A percentile compares a stretch with the other conserved stretches of the same genome.
These are phyloP conservation scores for Sphyrna mokarran DNA, from an alignment of 2,113 vertebrate genomes.

Conservation along the genomic window DNA sequence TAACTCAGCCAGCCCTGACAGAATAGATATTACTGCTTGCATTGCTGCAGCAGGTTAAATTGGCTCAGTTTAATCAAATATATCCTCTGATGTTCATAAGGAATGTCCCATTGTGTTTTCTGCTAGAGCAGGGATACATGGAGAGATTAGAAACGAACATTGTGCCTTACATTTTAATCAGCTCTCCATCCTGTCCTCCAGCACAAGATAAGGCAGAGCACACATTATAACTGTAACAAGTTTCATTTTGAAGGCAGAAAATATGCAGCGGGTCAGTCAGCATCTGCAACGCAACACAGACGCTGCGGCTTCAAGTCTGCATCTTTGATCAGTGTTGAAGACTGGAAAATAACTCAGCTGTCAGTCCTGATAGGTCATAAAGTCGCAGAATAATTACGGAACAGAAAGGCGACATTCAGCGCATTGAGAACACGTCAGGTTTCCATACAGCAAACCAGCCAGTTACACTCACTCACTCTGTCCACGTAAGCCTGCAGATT, in stretches of 20 bases:
- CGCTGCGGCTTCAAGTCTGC: neutral
- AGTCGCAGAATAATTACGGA: too few relatives aligned
- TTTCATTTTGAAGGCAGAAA: neutral
- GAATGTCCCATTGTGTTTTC: neutral
- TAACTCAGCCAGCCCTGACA: neutral
- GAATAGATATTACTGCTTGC: too few relatives aligned
- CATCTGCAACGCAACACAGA: neutral
- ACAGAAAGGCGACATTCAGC: too few relatives aligned
- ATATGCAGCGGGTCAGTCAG: neutral
- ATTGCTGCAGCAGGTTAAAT: neutral
- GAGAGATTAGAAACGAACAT: neutral
- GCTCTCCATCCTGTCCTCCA: neutral
- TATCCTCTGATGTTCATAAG: neutral
- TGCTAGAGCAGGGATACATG: neutral
- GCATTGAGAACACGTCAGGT: too few relatives aligned
- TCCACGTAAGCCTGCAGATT: neutral
- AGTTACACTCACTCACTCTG: neutral
- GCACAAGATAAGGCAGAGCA: neutral
- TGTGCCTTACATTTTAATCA: neutral
- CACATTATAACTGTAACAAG: neutral
- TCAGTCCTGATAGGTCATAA: neutral
- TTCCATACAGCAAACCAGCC: too few relatives aligned
- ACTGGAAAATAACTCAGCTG: neutral
- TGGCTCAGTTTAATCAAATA: neutral
- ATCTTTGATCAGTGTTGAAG: neutral